These are phyloP conservation scores for Meda fulgida DNA, from an alignment of 2,797 vertebrate genomes.

Conservation along the genomic window DNA sequence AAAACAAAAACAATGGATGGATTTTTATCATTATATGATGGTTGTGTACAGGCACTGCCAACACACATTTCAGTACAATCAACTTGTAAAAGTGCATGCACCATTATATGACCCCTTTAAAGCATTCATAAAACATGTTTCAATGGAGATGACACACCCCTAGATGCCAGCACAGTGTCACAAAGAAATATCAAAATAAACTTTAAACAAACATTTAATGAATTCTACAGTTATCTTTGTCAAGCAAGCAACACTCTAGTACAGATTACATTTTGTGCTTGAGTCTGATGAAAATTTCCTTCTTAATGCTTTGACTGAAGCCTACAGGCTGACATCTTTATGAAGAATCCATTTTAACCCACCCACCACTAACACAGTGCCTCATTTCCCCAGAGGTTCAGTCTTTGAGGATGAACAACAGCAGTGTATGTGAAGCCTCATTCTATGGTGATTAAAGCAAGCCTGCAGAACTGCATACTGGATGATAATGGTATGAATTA, in stretches of 20 bases:
- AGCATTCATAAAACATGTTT: not conserved
- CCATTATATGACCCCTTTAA: too few relatives aligned
- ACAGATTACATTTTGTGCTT: not conserved
- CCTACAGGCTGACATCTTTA: constrained; percentile 33
- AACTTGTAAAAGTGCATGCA: too few relatives aligned
- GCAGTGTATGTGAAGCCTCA: not conserved
- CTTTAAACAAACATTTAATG: not conserved
- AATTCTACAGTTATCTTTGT: not conserved
- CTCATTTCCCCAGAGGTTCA: constrained; percentile 31
- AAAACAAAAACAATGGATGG: too few relatives aligned
- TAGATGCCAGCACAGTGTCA: not conserved
- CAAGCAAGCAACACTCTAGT: constrained; percentile 14
- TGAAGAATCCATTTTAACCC: constrained; percentile 32
- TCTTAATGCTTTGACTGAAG: not conserved
- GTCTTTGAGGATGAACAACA: constrained; percentile 8
- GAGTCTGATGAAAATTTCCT: not conserved
- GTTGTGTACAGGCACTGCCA: too few relatives aligned
- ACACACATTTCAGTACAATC: too few relatives aligned
- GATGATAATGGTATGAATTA: not conserved
- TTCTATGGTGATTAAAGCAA: constrained; percentile 28
- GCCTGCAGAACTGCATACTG: not conserved
- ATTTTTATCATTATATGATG: too few relatives aligned
- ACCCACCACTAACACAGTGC: constrained; percentile 7
- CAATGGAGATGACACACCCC: not conserved
- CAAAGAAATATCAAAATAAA: not conserved